A percentile compares a stretch with the other conserved stretches of the same genome.
Conservation (phyloP, 2,888 invertebrate species). For the Ceriagrion tenellum region DNA sequence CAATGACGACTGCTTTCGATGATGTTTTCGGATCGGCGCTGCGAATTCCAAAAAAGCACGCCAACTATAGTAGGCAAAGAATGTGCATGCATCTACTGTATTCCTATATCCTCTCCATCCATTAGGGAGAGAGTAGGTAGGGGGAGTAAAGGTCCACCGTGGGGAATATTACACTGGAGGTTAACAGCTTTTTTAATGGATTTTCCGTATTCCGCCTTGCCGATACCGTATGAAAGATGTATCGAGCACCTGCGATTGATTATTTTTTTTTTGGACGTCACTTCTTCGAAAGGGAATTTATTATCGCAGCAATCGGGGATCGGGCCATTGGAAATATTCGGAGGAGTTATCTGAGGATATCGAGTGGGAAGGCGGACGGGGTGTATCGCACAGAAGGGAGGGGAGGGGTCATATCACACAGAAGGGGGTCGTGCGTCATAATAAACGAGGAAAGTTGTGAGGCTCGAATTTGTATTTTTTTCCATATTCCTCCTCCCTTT, state of each 20-base stretch:
- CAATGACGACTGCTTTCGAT: too few relatives aligned
- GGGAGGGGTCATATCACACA: too few relatives aligned
- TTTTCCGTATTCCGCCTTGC: slow-evolving; percentile 13
- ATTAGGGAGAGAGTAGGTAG: not conserved
- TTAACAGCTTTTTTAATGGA: slow-evolving; percentile 35
- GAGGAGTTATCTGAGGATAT: not conserved
- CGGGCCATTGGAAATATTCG: not conserved
- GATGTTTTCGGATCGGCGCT: not conserved
- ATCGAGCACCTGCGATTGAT: not conserved
- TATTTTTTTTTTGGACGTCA: not conserved
- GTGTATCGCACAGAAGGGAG: too few relatives aligned
- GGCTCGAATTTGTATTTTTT: not conserved
- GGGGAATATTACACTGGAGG: not conserved
- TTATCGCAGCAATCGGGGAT: not conserved
- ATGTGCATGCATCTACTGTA: not conserved
- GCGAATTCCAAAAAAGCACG: not conserved
- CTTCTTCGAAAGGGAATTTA: not conserved
- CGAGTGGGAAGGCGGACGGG: not conserved
- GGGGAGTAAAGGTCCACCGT: too few relatives aligned
- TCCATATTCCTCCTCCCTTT: not conserved
- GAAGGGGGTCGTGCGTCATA: not conserved
- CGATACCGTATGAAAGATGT: not conserved
- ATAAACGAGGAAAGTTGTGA: slow-evolving; percentile 41
- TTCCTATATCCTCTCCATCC: not conserved
- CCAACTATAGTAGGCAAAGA: not conserved